Evolutionary conservation across 2,797 vertebrate species (phyloP).

Genomic region (Pseudotriccus pelzelni): DNA sequence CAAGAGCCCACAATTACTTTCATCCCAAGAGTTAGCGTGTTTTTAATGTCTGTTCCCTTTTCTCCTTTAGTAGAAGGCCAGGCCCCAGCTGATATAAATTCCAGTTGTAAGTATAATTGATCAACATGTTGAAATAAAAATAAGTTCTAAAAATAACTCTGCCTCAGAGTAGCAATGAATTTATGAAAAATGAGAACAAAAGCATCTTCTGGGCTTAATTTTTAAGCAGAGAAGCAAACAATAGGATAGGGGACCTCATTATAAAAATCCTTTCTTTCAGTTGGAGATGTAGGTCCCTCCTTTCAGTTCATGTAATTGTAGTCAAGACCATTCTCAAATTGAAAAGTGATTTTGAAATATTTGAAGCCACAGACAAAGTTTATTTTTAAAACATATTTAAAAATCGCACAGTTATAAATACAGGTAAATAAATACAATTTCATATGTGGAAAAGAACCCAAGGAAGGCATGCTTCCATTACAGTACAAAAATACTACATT

Average conservation of each 20-base stretch:
- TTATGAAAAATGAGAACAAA: not conserved
- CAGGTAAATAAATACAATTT: slow-evolving; percentile 77
- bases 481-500: slow-evolving; percentile 79
- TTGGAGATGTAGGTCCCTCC: not conserved
- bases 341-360: slow-evolving; percentile 54
- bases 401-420: slow-evolving; percentile 77
- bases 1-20: not conserved
- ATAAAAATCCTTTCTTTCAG: not conserved
- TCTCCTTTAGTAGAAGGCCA: not conserved
- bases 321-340: not conserved
- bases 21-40: not conserved
- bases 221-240: slow-evolving; percentile 30
- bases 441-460: slow-evolving; percentile 75
- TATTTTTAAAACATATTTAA: slow-evolving; percentile 81
- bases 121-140: not conserved
- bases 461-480: slow-evolving; percentile 79
- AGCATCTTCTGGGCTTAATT: not conserved
- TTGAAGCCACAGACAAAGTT: slow-evolving; percentile 79
- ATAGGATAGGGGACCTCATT: not conserved
- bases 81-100: not conserved
- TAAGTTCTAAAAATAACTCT: not conserved
- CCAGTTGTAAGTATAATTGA: not conserved
- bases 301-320: slow-evolving; percentile 16
- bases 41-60: not conserved
- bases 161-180: not conserved